Evolutionary conservation across 2,888 invertebrate species (phyloP).

Genomic region (Ophion ventricosus): DNA sequence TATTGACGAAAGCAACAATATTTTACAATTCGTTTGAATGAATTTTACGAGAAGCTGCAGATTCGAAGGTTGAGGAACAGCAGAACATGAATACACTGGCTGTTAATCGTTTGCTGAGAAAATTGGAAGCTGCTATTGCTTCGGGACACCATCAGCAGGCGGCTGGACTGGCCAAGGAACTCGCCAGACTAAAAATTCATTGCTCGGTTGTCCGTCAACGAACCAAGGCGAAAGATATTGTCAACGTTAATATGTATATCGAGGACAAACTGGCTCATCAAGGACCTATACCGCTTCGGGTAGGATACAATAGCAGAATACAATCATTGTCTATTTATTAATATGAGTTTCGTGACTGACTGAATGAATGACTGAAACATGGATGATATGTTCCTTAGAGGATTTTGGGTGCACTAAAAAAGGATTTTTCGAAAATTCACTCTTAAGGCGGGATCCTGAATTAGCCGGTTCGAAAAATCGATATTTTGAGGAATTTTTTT

Average conservation of each 20-base stretch:
- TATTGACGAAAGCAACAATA: not conserved
- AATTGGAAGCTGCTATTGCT: conserved; percentile 91
- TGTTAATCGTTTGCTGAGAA: conserved; percentile 87
- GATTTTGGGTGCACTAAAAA: too few relatives aligned
- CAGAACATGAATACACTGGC: conserved; percentile 85
- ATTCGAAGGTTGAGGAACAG: conserved; percentile 13
- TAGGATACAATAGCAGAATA: conserved; percentile 76
- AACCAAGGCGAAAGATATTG: conserved; percentile 77
- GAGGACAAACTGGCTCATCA: conserved; percentile 92
- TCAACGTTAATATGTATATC: conserved; percentile 91
- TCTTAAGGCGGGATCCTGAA: too few relatives aligned
- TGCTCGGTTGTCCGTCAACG: conserved; percentile 87
- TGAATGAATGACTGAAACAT: too few relatives aligned
- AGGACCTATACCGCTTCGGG: conserved; percentile 89
- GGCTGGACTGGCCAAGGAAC: conserved; percentile 89
- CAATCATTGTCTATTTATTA: not conserved
- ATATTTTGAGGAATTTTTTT: too few relatives aligned
- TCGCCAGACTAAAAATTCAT: conserved; percentile 90
- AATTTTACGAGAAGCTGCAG: not conserved
- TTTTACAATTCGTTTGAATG: not conserved
- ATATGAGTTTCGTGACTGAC: too few relatives aligned
- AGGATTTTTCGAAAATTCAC: too few relatives aligned
- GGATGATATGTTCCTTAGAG: too few relatives aligned
- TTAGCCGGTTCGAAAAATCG: too few relatives aligned
- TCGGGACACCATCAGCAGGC: conserved; percentile 91